Base-by-base conservation (phyloP, 2,113 vertebrate species). In the Ceratotherium simum region DNA sequence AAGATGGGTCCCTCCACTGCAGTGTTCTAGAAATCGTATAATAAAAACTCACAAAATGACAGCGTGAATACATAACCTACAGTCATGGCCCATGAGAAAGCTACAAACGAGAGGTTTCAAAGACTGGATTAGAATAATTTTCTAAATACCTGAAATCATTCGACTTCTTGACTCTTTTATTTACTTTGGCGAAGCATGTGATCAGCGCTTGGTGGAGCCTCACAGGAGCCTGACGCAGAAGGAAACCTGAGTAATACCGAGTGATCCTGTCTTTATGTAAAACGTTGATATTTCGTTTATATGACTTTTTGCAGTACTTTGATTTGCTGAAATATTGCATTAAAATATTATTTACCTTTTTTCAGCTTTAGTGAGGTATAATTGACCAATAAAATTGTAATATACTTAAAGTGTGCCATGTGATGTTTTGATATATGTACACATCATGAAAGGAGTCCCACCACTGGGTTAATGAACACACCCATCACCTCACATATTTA, bases 131-230 rank as follows among this genome's bases (percentile, higher is more conserved):
- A 31, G 36, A 62, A 54, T 29, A 5, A 48, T 46, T 58, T 60
- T 39, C 60, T 25, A 67, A 39, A 70, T 6, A 9, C 75, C n/a
- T 20, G 60, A 51, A 23, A 65, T 60, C 16, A 16, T 5, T 12
- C 23, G 14, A 4, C 29, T 25, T 67, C 62, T 69, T 9, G 23
- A 56, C 11, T 5, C 54, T 70, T 85, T 54, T 25, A 39, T n/a
- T 95, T 65, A 20, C 33, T 78, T 39, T 51, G 23, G 48, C 31
- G 46, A 33, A 62, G 17, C 2, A 0, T 4, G 20, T 75, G 83
- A 29, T 27, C 85, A 23, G 23, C 1, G 23, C 18, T 16, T 7
- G 23, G 46, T 46, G 2, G 31, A 56, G 31, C 8, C 0, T 0
- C 4, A 0, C 13, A 12, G 51, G 67, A 80, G 18, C 29, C 39